Base-by-base conservation (phyloP, 2,113 vertebrate genomes). In the Triplophysa siluroides region DNA sequence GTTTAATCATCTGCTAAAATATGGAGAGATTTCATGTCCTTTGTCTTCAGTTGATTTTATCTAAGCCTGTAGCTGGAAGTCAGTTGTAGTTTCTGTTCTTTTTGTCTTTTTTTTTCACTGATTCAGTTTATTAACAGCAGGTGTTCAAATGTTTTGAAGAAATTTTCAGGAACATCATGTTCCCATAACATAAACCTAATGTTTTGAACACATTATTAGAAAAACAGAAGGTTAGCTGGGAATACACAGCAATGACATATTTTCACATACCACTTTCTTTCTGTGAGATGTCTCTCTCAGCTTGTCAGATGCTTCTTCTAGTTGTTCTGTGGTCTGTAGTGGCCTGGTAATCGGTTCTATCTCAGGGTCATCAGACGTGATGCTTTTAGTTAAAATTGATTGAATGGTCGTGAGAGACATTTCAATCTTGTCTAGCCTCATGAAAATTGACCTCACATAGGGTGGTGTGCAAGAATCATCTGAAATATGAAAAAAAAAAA, bases 241-340 rank as follows among this genome's bases (percentile, higher is more conserved):
- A 38, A 38, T 38, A 38, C 33, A 64, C 71, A 74, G 56, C 52
- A 74, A 74, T 41, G 41, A 43, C 54, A 54, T 61, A 61, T 74
- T 74, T 74, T 74, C 29, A 61, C 72, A 74, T 45, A 74, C 54
- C 72, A 61, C 72, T 74, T 74, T 23, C 9, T 74, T 74, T 60
- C 72, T 74, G 33, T 61, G 54, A 61, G 56, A 19, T 21, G 19
- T 74, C 29, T 74, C 72, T 19, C 13, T 74, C 41, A 74, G 33
- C 72, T 74, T 74, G 2, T 74, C 72, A n/a, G 72, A 74, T 21
- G 29, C 29, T 60, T 74, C 71, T 58, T 73, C 50, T 60, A 61
- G 71, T 74, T 74, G 18, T 38, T 18, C 56, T 23, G 72, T 11
- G 23, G 52, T 74, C 54, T 38, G 19, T 60, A 74, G 10, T 61